Percentiles rank a stretch among this genome's conserved stretches.
phyloP scores from a whole-genome alignment of 2,797 vertebrate species.

The Zenarchopterus dispar region DNA sequence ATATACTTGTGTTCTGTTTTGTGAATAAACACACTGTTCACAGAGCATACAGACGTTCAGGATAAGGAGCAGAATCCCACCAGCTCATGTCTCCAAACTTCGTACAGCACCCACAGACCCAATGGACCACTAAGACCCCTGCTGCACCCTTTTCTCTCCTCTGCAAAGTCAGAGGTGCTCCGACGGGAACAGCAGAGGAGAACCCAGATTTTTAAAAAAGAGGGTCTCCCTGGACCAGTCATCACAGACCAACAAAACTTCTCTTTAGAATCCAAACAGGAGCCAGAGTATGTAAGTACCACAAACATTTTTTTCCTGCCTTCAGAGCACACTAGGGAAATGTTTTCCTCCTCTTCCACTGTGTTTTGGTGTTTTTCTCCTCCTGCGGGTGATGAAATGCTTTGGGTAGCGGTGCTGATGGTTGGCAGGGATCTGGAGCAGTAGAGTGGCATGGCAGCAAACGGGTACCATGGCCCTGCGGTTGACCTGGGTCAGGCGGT shows the following conservation, averaged over 20 bases:
- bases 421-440: slow-evolving; percentile 66
- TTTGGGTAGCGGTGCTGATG: slow-evolving; percentile 69
- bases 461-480: slow-evolving; percentile 72
- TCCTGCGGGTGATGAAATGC: slow-evolving; percentile 77
- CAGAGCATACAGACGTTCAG: slow-evolving; percentile 82
- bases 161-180: slow-evolving; percentile 86
- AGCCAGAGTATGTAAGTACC: slow-evolving; percentile 91
- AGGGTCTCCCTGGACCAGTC: slow-evolving; percentile 83
- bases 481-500: slow-evolving; percentile 80
- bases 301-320: slow-evolving; percentile 63
- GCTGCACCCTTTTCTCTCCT: slow-evolving; percentile 74
- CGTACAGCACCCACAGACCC: slow-evolving; percentile 68
- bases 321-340: slow-evolving; percentile 63
- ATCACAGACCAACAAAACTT: slow-evolving; percentile 90
- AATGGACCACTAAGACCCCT: slow-evolving; percentile 69
- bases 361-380: slow-evolving; percentile 72
- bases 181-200: slow-evolving; percentile 87
- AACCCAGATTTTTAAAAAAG: slow-evolving; percentile 87
- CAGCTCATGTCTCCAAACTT: slow-evolving; percentile 71
- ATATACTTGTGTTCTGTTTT: neutral
- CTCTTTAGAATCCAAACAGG: slow-evolving; percentile 90
- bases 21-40: slow-evolving; percentile 18
- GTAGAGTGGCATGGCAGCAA: slow-evolving; percentile 69
- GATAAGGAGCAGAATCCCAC: slow-evolving; percentile 81
- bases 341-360: slow-evolving; percentile 73